Conservation (phyloP, 2,888 invertebrate genomes). For the Nemoura dubitans region DNA sequence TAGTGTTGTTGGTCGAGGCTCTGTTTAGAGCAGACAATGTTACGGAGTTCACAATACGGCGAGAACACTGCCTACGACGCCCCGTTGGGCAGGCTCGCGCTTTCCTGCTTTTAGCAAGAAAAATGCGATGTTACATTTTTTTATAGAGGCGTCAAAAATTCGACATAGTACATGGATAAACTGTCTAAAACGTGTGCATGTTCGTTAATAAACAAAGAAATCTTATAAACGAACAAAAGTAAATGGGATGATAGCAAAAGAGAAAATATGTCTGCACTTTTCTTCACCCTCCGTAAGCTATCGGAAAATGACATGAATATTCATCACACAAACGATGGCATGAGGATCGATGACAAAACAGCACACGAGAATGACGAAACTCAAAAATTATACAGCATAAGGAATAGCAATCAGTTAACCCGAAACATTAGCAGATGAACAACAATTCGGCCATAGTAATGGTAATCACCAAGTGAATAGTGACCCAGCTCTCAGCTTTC, state of each 20-base stretch:
- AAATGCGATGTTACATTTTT: not conserved
- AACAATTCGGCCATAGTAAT: not conserved
- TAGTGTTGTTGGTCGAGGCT: not conserved
- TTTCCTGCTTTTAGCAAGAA: not conserved
- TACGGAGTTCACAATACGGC: not conserved
- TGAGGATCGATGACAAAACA: not conserved
- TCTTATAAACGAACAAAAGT: not conserved
- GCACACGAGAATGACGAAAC: not conserved
- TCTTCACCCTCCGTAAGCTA: not conserved
- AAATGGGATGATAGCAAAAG: not conserved
- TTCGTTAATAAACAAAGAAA: not conserved
- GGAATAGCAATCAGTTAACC: constrained; percentile 16
- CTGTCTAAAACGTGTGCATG: not conserved
- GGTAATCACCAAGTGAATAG: too few relatives aligned
- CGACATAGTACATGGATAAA: not conserved
- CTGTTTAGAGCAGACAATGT: not conserved
- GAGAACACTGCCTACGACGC: too few relatives aligned
- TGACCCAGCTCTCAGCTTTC: not conserved
- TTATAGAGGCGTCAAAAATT: not conserved
- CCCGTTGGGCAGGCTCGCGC: not conserved
- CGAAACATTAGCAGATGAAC: constrained; percentile 27
- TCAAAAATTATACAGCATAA: constrained; percentile 10
- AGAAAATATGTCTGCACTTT: not conserved
- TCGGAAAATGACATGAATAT: not conserved
- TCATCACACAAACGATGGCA: not conserved